Base-by-base conservation (phyloP, 1,140 invertebrate genomes). In the Hesperophylax magnus region DNA sequence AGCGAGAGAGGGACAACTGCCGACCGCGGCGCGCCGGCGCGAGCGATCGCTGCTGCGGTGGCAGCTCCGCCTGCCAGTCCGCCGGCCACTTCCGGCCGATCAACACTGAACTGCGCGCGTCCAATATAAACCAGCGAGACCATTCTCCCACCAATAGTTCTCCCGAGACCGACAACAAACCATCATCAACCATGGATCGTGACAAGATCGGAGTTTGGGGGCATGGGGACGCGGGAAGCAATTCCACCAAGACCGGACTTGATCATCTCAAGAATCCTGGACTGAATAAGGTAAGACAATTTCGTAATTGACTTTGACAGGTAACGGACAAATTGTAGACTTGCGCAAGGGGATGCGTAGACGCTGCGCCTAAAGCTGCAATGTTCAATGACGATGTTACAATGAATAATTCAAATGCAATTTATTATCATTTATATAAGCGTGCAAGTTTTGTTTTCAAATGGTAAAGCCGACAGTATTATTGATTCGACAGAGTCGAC, bases 191-290 rank as follows among this genome's bases (percentile, higher is more conserved):
- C 52, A 90, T 92, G 89, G 91, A 92, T 79, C 91, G 92, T 80
- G 93, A 94, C 88, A 91, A 92, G 83, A 87, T 94, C 77, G 93
- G 93, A 80, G 88, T 92, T 75, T 91, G 92, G 88, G 91, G 92
- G 76, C 88, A 88, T 80, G 91, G 92, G 39, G 92, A 93, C 84
- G 87, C 86, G 22, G 85, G 83, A 76, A 88, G 85, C 39, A 85
- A 88, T 85, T 87, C 87, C 86, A 89, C 88, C 4, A 82, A 93
- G 20, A 91, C 93, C 53, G 94, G 95, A 69, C 92, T 96, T 79
- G 95, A 96, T 86, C 93, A 94, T 85, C 88, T 96, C 22, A 91
- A 93, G 82, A 93, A 96, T 87, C 94, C 95, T 0, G 91, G 93
- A 71, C 89, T 96, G 5, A 96, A 96, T 87, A 96, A 96, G 93